Percentiles rank a stretch among this genome's conserved stretches.
Evolutionary conservation across 2,797 vertebrate genomes (phyloP).

Genomic region (Babyrousa celebensis): DNA sequence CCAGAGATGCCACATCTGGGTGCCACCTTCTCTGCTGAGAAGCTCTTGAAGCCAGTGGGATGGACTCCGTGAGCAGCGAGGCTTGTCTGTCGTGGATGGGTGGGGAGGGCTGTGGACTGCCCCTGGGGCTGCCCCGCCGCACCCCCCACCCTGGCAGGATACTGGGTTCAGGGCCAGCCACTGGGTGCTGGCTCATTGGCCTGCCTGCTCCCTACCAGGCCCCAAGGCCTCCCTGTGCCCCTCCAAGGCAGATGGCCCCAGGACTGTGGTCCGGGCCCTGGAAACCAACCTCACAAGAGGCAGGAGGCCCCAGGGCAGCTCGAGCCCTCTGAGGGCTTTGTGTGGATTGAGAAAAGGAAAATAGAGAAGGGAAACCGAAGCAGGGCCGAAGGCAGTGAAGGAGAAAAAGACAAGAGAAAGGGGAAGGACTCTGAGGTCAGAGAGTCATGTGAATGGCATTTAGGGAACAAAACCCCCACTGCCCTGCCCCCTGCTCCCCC

Average conservation of each 20-base stretch:
- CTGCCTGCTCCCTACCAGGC: background rate
- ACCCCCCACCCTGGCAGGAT: background rate
- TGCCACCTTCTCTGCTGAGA: background rate
- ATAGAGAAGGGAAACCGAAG: constrained; percentile 74
- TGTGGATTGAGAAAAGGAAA: constrained; percentile 68
- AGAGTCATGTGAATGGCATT: constrained; percentile 79
- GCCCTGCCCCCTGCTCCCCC: background rate
- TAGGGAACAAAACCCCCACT: constrained; percentile 68
- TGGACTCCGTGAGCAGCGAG: background rate
- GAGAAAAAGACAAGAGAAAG: constrained; percentile 80
- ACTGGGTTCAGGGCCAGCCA: rapidly evolving
- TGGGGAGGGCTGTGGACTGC: background rate
- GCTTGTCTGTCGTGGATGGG: background rate
- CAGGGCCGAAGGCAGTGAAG: constrained; percentile 65
- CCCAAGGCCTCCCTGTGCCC: background rate
- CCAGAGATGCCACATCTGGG: background rate
- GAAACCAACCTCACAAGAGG: background rate
- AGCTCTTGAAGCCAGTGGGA: background rate
- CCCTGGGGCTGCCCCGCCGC: background rate
- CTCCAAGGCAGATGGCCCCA: background rate
- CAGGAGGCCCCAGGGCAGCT: background rate
- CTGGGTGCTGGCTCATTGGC: background rate
- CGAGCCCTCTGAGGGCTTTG: background rate
- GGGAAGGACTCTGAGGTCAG: constrained; percentile 72
- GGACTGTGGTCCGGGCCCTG: background rate